Evolutionary conservation across 2,888 invertebrate species (phyloP).

Genomic region (Petrophora chlorosata): DNA sequence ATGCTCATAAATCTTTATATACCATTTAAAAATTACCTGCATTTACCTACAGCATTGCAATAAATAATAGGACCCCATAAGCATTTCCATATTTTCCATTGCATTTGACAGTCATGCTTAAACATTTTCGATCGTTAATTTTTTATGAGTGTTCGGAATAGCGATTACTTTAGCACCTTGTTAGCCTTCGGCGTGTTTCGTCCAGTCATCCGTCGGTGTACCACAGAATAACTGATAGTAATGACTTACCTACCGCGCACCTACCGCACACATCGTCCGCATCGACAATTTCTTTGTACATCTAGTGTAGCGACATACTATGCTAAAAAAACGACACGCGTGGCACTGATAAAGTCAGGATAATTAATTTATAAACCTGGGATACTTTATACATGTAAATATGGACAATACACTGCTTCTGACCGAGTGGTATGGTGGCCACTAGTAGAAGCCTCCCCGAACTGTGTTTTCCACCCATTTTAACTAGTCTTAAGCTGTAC

Average conservation of each 20-base stretch:
- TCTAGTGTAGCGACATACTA: too few species aligned
- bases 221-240: too few species aligned
- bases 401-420: too few species aligned
- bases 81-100: slow-evolving; percentile 42
- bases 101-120: slow-evolving; percentile 54
- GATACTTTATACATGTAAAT: too few species aligned
- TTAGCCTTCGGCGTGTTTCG: slow-evolving; percentile 68
- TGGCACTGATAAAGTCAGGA: too few species aligned
- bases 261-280: slow-evolving; percentile 32
- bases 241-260: slow-evolving; percentile 67
- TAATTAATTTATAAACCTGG: too few species aligned
- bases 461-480: too few species aligned
- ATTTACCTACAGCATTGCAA: slow-evolving; percentile 16
- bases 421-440: too few species aligned
- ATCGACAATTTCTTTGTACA: slow-evolving; percentile 31
- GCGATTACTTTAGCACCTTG: slow-evolving; percentile 76
- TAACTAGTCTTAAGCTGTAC: too few species aligned
- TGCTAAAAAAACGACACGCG: too few species aligned
- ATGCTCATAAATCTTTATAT: background rate
- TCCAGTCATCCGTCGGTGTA: slow-evolving; percentile 55
- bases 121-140: slow-evolving; percentile 58
- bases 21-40: slow-evolving; percentile 7
- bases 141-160: slow-evolving; percentile 68
- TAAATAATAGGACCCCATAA: slow-evolving; percentile 28
- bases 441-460: too few species aligned